Base-by-base conservation (phyloP, 1,140 invertebrate species). In the Drosophila murphyi region DNA sequence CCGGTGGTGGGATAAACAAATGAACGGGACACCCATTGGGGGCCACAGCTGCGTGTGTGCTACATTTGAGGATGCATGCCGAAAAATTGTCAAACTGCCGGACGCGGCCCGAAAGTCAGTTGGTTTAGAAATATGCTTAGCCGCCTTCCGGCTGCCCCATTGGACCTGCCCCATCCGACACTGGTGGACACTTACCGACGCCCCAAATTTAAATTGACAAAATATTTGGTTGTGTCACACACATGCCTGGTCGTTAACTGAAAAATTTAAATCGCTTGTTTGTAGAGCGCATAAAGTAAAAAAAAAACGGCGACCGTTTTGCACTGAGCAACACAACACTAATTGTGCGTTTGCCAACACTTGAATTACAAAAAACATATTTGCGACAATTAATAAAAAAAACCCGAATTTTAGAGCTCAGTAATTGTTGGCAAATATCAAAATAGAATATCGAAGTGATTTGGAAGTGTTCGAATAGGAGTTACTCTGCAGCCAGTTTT, bases 131-230 rank as follows among this genome's bases (percentile, higher is more conserved):
- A 87, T 86, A 83, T 78, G 67, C 75, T 76, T 78, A 87, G 75
- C 67, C 45, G 48, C 60, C 59, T 74, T 67, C 74, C 78, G 61
- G 60, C 56, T 29, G 37, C 12, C 37, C 31, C 37, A 54, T 43
- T 43, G 39, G 37, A 37, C 28, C 59, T 29, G 32, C 8, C 34
- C 43, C n/a, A 31, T 3, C 7, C 28, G 47, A 31, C 52, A 37
- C 43, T 50, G 31, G 3, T 32, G 45, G 35, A 59, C 72, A 47
- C 63, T 64, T 70, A 65, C 54, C 55, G 37, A 64, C 59, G 70
- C 65, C 82, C 82, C 73, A 80, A 70, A 82, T 87, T 87, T 88
- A 87, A 87, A 88, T 88, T 87, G 83, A 80, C 76, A 88, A 87
- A 88, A 87, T 87, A 87, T 87, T 87, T 87, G 83, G 69, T 57